Conservation (phyloP, 1,140 invertebrate genomes). For the Brachionus sp. region DNA sequence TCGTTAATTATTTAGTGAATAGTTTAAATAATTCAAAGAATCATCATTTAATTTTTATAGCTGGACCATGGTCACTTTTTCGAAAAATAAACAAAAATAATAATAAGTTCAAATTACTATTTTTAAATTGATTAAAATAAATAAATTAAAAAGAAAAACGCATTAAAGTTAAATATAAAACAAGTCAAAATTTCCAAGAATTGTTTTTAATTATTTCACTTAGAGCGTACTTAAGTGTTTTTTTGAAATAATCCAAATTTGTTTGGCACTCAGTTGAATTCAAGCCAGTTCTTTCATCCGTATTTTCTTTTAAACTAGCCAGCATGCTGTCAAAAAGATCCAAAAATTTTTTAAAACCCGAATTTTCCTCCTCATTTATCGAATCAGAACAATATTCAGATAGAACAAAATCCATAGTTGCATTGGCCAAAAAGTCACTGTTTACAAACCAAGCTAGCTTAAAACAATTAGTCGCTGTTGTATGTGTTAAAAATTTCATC, state of each 20-base stretch:
- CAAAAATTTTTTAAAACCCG: not conserved
- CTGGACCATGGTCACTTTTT: too few relatives aligned
- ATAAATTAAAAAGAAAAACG: not conserved
- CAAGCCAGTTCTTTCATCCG: not conserved
- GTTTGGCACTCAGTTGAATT: not conserved
- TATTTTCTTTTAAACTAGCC: not conserved
- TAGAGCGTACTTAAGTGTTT: slow-evolving; percentile 2
- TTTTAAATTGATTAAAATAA: not conserved
- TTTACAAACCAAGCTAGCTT: slow-evolving; percentile 21
- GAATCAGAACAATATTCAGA: not conserved
- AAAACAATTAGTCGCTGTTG: not conserved
- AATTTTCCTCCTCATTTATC: not conserved
- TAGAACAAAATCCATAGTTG: slow-evolving; percentile 23
- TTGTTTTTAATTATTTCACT: slow-evolving; percentile 42
- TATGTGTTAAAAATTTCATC: not conserved
- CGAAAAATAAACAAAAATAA: too few relatives aligned
- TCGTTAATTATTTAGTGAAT: too few relatives aligned
- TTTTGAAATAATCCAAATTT: not conserved
- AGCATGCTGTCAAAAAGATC: not conserved
- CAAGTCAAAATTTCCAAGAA: slow-evolving; percentile 25
- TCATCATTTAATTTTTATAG: too few relatives aligned
- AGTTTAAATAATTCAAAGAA: too few relatives aligned
- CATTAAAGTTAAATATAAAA: not conserved
- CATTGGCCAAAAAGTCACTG: slow-evolving; percentile 10
- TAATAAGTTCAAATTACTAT: not conserved